Conservation (phyloP, 53 echinoderm and acorn worm genomes). For the Hippasteria phrygiana region DNA sequence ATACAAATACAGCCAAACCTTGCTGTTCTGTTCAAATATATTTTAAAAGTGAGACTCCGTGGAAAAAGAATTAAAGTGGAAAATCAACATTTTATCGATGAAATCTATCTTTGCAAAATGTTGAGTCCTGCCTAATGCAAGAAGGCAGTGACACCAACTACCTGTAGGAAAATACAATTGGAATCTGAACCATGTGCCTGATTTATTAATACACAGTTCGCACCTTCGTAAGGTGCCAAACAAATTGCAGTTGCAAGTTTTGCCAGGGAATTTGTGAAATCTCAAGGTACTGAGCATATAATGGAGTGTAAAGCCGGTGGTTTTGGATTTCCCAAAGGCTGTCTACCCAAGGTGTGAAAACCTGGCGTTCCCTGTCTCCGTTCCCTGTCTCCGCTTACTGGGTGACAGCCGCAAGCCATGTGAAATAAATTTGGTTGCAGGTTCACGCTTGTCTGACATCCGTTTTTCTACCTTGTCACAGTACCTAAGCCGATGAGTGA, state of each 20-base stretch:
- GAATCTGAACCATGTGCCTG: constrained; percentile 15
- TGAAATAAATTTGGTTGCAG: constrained; percentile 16
- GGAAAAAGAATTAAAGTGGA: too few relatives aligned
- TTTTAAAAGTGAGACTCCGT: too few relatives aligned
- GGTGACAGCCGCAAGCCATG: not conserved
- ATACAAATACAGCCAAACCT: too few relatives aligned
- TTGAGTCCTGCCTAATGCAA: not conserved
- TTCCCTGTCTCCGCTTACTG: not conserved
- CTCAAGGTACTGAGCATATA: not conserved
- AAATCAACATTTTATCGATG: too few relatives aligned
- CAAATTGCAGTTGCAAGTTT: constrained; percentile 15
- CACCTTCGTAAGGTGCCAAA: constrained; percentile 22
- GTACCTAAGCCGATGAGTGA: constrained; percentile 96
- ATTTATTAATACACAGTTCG: constrained; percentile 27
- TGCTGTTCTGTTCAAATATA: too few relatives aligned
- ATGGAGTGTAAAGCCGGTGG: not conserved
- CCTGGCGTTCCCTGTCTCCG: not conserved
- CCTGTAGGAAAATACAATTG: constrained; percentile 17
- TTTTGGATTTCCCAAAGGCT: constrained; percentile 24
- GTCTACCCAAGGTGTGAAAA: constrained; percentile 30
- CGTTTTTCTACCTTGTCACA: constrained; percentile 32
- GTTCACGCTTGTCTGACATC: constrained; percentile 45
- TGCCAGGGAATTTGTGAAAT: constrained; percentile 10
- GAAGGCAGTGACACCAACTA: not conserved
- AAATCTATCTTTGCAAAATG: not conserved